Conservation (phyloP, 2,888 invertebrate species). For the Dynastes maya region DNA sequence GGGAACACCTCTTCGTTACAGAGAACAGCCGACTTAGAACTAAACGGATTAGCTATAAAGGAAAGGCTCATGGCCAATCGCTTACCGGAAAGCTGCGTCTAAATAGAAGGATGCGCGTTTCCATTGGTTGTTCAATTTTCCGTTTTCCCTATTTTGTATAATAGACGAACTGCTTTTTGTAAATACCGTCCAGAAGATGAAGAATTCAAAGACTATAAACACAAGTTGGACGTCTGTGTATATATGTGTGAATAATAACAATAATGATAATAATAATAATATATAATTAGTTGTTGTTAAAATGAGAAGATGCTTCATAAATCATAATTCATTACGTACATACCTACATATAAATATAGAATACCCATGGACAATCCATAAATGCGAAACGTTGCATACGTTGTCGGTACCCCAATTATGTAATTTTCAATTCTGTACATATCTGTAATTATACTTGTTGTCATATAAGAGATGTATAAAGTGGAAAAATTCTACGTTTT, state of each 20-base stretch:
- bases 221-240: conserved; percentile 26
- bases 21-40: conserved; percentile 69
- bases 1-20: conserved; percentile 72
- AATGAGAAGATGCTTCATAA: conserved; percentile 26
- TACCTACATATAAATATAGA: conserved; percentile 1
- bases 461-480: conserved; percentile 32
- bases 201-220: background rate
- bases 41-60: conserved; percentile 90
- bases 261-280: too few species aligned
- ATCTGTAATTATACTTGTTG: conserved; percentile 39
- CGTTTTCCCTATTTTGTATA: conserved; percentile 51
- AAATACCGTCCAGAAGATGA: conserved; percentile 48
- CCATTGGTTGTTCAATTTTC: conserved; percentile 42
- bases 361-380: conserved; percentile 30
- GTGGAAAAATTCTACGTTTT: conserved; percentile 20
- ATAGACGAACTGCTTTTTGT: conserved; percentile 55
- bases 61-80: conserved; percentile 90
- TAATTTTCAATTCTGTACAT: conserved; percentile 29
- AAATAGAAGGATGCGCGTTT: conserved; percentile 66
- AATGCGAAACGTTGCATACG: background rate
- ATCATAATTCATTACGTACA: background rate
- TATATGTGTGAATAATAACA: conserved; percentile 30
- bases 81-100: conserved; percentile 91
- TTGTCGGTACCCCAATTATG: conserved; percentile 11
- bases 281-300: conserved; percentile 24